These are phyloP conservation scores for Lethenteron reissneri DNA, from an alignment of 2,113 vertebrate species.

Conservation along the genomic window DNA sequence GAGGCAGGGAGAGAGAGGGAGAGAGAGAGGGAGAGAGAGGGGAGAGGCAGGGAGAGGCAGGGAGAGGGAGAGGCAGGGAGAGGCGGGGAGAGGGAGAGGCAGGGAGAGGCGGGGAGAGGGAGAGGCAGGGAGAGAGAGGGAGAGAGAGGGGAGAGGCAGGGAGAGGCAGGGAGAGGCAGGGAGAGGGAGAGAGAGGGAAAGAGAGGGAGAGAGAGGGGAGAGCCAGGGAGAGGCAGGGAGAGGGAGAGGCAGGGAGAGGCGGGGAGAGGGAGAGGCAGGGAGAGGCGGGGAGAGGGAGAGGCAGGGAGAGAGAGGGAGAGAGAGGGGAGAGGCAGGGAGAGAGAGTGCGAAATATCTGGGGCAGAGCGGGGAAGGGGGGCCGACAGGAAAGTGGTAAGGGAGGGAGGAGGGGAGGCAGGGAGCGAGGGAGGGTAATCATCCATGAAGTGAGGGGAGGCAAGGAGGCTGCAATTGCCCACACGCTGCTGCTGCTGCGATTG, in stretches of 20 bases:
- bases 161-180: not conserved
- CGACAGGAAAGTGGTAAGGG: not conserved
- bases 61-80: not conserved
- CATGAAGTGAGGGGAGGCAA: too few species aligned
- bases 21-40: not conserved
- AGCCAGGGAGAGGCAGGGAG: not conserved
- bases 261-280: not conserved
- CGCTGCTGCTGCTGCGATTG: too few species aligned
- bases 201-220: not conserved
- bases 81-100: not conserved
- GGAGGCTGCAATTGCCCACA: too few species aligned
- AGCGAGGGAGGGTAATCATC: not conserved
- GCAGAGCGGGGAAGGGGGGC: not conserved
- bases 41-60: not conserved
- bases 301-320: not conserved
- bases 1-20: not conserved
- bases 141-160: conserved; percentile 1
- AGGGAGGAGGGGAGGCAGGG: not conserved
- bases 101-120: not conserved
- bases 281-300: not conserved
- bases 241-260: not conserved
- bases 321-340: not conserved
- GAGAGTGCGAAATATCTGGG: not conserved
- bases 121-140: conserved; percentile 2
- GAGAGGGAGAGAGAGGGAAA: not conserved